phyloP scores from a whole-genome alignment of 2,113 vertebrate species.

The Xiphophorus hellerii region DNA sequence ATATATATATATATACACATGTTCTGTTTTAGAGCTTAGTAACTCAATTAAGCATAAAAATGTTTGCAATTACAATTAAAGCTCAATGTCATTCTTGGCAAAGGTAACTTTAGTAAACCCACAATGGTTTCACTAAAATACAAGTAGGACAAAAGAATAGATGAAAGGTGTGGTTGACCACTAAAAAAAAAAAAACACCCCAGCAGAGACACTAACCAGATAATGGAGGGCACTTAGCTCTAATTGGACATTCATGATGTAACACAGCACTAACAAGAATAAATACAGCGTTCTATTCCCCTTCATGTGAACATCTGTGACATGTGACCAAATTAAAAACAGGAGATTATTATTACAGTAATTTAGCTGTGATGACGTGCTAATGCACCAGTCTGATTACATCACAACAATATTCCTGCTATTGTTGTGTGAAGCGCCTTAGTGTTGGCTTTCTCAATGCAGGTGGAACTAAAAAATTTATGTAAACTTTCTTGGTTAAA shows the following conservation, averaged over 20 bases:
- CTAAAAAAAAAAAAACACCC: slow-evolving; percentile 35
- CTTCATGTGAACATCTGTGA: background rate
- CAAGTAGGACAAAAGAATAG: slow-evolving; percentile 59
- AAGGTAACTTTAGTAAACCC: slow-evolving; percentile 23
- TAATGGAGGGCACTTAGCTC: slow-evolving; percentile 55
- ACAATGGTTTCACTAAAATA: slow-evolving; percentile 39
- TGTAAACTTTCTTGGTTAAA: background rate
- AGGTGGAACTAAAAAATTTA: background rate
- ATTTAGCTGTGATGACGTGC: too few relatives aligned
- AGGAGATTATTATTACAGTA: background rate
- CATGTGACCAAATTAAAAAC: background rate
- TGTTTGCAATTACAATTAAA: slow-evolving; percentile 18
- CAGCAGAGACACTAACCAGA: slow-evolving; percentile 52
- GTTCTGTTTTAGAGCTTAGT: background rate
- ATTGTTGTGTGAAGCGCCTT: background rate
- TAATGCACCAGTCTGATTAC: background rate
- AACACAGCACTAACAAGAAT: slow-evolving; percentile 27
- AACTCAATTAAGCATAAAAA: background rate
- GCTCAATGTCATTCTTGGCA: rapidly evolving
- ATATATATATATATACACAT: too few relatives aligned
- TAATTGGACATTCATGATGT: slow-evolving; percentile 49
- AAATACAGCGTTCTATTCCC: background rate
- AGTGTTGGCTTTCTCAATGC: background rate
- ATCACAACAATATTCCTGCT: background rate
- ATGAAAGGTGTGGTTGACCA: slow-evolving; percentile 67